phyloP scores from a whole-genome alignment of 2,888 invertebrate genomes.

The Eubasilissa splendida region DNA sequence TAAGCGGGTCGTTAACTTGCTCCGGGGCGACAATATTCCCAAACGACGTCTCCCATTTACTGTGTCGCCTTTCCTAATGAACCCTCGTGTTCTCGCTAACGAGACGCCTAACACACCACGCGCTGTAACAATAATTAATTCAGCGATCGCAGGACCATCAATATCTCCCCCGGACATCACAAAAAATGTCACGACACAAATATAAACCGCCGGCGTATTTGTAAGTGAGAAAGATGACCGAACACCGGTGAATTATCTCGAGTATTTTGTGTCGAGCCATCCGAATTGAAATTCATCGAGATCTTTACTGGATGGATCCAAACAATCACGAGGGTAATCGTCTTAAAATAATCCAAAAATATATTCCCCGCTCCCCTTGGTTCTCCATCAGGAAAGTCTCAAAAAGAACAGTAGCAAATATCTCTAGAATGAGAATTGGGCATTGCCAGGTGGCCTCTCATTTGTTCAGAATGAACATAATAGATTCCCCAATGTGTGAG shows the following conservation, averaged over 20 bases:
- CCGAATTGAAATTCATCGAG: slow-evolving; percentile 26
- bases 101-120: slow-evolving; percentile 26
- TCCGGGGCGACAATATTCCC: slow-evolving; percentile 32
- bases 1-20: slow-evolving; percentile 44
- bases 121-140: slow-evolving; percentile 23
- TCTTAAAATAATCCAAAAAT: no score
- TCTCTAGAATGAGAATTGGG: no score
- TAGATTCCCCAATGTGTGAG: no score
- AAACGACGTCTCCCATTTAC: slow-evolving; percentile 41
- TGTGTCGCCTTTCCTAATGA: slow-evolving; percentile 25
- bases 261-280: slow-evolving; percentile 28
- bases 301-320: no score
- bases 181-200: slow-evolving; percentile 7
- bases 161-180: not conserved
- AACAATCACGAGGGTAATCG: no score
- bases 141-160: not conserved
- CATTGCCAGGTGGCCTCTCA: no score
- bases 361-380: no score
- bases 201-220: not conserved
- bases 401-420: no score
- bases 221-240: no score
- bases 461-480: no score
- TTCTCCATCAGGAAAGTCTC: no score
- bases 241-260: not conserved
- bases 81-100: slow-evolving; percentile 34